Evolutionary conservation across 1,140 invertebrate genomes (phyloP).

Genomic region (Drosophila nebulosa): DNA sequence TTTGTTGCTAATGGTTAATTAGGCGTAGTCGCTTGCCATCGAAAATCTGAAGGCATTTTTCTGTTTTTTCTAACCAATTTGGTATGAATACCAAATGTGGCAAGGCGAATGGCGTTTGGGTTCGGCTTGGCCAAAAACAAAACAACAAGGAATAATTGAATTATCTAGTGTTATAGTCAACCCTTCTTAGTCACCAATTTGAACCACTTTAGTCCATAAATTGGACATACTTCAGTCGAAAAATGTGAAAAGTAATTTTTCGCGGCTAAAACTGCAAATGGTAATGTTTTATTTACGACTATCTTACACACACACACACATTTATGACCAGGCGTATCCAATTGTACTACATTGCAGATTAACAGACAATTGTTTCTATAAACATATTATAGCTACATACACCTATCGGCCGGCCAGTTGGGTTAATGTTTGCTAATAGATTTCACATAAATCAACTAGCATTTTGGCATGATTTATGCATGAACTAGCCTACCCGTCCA

Average conservation of each 20-base stretch:
- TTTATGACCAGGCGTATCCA: conserved; percentile 35
- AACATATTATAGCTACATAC: too few relatives aligned
- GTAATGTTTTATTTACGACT: conserved; percentile 67
- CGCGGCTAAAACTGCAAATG: not conserved
- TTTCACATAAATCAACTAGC: conserved; percentile 68
- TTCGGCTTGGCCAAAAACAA: not conserved
- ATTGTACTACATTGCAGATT: conserved; percentile 30
- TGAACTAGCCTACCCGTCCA: conserved; percentile 2
- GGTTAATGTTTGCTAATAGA: conserved; percentile 74
- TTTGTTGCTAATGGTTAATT: conserved; percentile 49
- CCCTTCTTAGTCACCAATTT: conserved; percentile 22
- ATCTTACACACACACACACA: not conserved
- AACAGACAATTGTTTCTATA: conserved; percentile 49
- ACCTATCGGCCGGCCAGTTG: conserved; percentile 1
- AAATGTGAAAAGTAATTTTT: conserved; percentile 37
- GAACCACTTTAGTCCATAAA: conserved; percentile 8
- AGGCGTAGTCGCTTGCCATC: conserved; percentile 35
- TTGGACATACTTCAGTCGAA: conserved; percentile 12
- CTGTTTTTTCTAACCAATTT: conserved; percentile 60
- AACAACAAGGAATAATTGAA: conserved; percentile 1
- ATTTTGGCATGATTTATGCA: conserved; percentile 66
- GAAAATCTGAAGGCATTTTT: conserved; percentile 36
- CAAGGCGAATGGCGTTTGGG: conserved; percentile 19
- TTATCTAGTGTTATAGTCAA: not conserved
- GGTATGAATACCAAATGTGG: conserved; percentile 49